Base-by-base conservation (phyloP, 2,113 vertebrate species). In the Sturnira hondurensis region DNA sequence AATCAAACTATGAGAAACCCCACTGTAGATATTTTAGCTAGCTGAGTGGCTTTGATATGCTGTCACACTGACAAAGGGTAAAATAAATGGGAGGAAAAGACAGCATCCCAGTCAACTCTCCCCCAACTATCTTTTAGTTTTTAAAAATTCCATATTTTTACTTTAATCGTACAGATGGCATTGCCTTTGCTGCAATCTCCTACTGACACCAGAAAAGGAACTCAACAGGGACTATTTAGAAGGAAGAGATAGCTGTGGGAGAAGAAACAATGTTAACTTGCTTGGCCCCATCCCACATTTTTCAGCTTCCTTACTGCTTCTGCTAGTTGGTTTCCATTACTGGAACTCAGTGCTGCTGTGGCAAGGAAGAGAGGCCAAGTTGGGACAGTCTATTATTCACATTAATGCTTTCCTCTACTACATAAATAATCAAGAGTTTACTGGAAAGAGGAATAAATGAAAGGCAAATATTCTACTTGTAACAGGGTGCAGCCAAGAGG, bases 391-490 rank as follows among this genome's bases (percentile, higher is more conserved):
- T 91, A 68, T 90, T 92, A 93, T 68, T 87, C 89, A 93, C 86
- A 93, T 76, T 81, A 86, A 87, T 82, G 78, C 7, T 83, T 87
- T 74, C 90, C 65, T 84, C 76, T 91, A 73, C 81, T 50, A 73
- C 74, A 58, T 90, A 70, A 95, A 96, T 93, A 97, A 95, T 85
- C 87, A 96, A 85, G 81, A 93, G 56, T 89, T 86, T 68, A 97
- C 86, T 92, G 65, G 74, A 74, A 93, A 93, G 76, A 84, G 65
- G 65, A 97, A 93, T 73, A 87, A 73, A 84, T 87, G 80, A 90
- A 96, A 93, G 84, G 89, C 93, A 97, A 96, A 96, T 84, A 94
- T 36, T 95, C 74, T 78, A 86, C n/a, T n/a, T n/a, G n/a, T n/a
- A n/a, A n/a, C n/a, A n/a, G n/a, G n/a, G n/a, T n/a, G n/a, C n/a